These are phyloP conservation scores for Brachypalpus laphriformis DNA, from an alignment of 2,888 invertebrate genomes.

Conservation along the genomic window DNA sequence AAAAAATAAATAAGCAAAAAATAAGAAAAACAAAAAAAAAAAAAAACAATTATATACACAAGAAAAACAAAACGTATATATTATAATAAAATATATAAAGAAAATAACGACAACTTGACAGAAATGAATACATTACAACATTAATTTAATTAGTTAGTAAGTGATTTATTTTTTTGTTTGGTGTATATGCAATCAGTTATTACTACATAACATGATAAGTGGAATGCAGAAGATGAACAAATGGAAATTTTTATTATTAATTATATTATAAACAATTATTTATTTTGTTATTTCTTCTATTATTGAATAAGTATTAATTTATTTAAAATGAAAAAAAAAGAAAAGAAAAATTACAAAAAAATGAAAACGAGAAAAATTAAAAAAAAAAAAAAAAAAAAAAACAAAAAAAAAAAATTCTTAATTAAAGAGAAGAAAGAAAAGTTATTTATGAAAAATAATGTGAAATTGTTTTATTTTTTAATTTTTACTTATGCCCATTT, in stretches of 20 bases:
- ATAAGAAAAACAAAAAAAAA: slow-evolving; percentile 32
- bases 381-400: slow-evolving; percentile 59
- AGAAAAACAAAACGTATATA: slow-evolving; percentile 45
- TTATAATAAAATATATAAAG: slow-evolving; percentile 39
- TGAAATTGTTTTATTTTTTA: slow-evolving; percentile 36
- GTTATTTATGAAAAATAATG: slow-evolving; percentile 75
- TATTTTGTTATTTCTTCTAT: slow-evolving; percentile 75
- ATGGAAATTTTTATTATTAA: slow-evolving; percentile 69
- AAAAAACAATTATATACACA: slow-evolving; percentile 66
- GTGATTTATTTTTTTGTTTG: slow-evolving; percentile 56
- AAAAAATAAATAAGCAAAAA: slow-evolving; percentile 46
- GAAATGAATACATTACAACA: slow-evolving; percentile 47
- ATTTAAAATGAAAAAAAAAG: slow-evolving; percentile 66
- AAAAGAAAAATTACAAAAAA: slow-evolving; percentile 67
- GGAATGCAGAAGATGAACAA: slow-evolving; percentile 62
- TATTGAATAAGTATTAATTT: slow-evolving; percentile 73
- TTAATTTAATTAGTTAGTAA: slow-evolving; percentile 73
- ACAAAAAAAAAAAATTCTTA: slow-evolving; percentile 54
- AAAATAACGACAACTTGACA: slow-evolving; percentile 43
- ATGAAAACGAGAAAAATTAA: slow-evolving; percentile 67
- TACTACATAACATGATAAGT: slow-evolving; percentile 73
- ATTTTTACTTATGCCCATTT: too few relatives aligned
- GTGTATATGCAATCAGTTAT: slow-evolving; percentile 74
- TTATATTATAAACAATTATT: slow-evolving; percentile 71
- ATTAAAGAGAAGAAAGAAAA: slow-evolving; percentile 60